Conservation (phyloP, 2,113 vertebrate genomes). For the Okapia johnstoni region DNA sequence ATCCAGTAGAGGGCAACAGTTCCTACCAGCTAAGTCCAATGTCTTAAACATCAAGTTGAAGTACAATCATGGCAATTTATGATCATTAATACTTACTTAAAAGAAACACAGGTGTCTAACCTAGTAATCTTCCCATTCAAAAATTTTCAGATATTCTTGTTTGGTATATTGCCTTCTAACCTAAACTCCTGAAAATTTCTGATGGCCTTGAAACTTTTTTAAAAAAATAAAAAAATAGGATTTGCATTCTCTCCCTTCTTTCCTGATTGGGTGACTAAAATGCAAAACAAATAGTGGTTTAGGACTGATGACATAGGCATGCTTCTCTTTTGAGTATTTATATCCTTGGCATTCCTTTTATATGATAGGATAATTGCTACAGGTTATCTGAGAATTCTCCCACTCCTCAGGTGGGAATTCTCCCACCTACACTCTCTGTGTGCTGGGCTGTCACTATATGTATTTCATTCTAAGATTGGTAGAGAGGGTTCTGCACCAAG, state of each 20-base stretch:
- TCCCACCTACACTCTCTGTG: neutral
- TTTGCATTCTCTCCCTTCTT: slow-evolving; percentile 30
- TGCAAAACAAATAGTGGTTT: slow-evolving; percentile 37
- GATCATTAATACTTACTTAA: neutral
- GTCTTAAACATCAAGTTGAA: neutral
- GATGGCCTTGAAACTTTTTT: neutral
- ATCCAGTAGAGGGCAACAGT: slow-evolving; percentile 60
- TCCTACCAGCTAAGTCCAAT: neutral
- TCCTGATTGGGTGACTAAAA: slow-evolving; percentile 43
- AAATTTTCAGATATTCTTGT: neutral
- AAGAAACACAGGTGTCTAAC: neutral
- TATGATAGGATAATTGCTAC: neutral
- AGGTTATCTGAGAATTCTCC: slow-evolving; percentile 9
- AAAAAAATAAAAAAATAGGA: neutral
- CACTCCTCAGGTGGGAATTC: neutral
- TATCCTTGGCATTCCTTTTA: neutral
- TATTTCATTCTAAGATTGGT: neutral
- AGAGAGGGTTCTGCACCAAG: neutral
- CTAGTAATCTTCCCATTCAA: neutral
- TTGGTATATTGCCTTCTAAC: neutral
- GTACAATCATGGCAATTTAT: neutral
- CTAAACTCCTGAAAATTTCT: slow-evolving; percentile 7
- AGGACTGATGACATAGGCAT: neutral
- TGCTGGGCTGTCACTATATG: neutral
- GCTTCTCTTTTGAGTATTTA: slow-evolving; percentile 56